Conservation (phyloP, 2,888 invertebrate genomes). For the Antheraea assamensis region DNA sequence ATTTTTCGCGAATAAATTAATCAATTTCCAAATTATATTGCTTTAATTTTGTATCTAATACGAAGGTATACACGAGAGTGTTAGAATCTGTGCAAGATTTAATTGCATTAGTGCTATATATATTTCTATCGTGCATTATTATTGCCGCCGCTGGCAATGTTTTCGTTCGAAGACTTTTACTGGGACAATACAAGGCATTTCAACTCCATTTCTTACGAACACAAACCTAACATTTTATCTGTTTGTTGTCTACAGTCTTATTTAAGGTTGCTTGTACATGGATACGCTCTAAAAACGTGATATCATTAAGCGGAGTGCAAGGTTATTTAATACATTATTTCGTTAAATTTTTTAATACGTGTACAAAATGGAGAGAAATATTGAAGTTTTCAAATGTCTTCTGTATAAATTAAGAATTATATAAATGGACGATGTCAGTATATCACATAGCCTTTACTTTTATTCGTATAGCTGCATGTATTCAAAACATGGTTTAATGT, state of each 20-base stretch:
- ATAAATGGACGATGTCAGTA: too few relatives aligned
- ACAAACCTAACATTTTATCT: background rate
- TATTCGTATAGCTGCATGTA: too few relatives aligned
- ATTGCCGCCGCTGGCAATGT: background rate
- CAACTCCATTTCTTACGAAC: background rate
- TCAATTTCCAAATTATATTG: background rate
- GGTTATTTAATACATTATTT: too few relatives aligned
- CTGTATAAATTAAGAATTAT: too few relatives aligned
- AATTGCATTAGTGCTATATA: background rate
- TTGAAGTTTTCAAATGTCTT: too few relatives aligned
- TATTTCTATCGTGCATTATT: background rate
- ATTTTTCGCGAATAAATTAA: too few relatives aligned
- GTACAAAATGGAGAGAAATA: too few relatives aligned
- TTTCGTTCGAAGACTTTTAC: background rate
- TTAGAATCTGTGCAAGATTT: background rate
- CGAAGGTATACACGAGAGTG: background rate
- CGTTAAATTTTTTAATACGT: too few relatives aligned
- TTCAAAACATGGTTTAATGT: too few relatives aligned
- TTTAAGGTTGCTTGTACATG: background rate
- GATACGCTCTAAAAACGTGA: too few relatives aligned
- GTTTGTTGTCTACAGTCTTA: background rate
- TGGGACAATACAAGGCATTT: background rate
- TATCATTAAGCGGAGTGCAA: too few relatives aligned
- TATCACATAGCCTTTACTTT: too few relatives aligned
- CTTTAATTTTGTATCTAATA: background rate